Conservation (phyloP, 2,888 invertebrate species). For the Trachelus tabidus region DNA sequence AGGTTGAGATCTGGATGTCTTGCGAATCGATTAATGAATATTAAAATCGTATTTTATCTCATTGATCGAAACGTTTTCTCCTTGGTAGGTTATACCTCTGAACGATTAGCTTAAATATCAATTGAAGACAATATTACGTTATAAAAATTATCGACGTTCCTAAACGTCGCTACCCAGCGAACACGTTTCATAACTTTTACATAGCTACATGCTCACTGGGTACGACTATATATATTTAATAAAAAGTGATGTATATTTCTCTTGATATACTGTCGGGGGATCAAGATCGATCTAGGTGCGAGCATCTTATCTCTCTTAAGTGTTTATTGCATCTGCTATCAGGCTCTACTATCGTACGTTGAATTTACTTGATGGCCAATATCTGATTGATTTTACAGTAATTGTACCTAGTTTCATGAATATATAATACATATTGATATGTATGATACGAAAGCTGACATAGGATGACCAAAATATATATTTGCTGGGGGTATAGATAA, state of each 20-base stretch:
- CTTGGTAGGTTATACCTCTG: neutral
- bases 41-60: neutral
- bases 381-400: neutral
- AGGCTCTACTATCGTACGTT: constrained; percentile 34
- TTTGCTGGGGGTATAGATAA: neutral
- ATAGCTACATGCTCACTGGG: too few species aligned
- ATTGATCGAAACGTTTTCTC: neutral
- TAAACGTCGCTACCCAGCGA: neutral
- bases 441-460: neutral
- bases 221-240: neutral
- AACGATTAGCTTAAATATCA: neutral
- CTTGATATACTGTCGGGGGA: constrained; percentile 13
- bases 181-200: too few species aligned
- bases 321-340: constrained; percentile 49
- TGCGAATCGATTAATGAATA: neutral
- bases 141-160: neutral
- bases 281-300: constrained; percentile 31
- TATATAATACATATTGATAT: neutral
- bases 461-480: neutral
- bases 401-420: neutral
- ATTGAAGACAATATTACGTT: neutral
- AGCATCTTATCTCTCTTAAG: constrained; percentile 42
- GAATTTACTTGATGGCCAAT: neutral
- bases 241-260: neutral
- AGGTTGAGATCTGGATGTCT: neutral